A percentile compares a stretch with the other conserved stretches of the same genome.
Evolutionary conservation across 2,113 vertebrate genomes (phyloP).

Genomic region (Eurystomus gularis): DNA sequence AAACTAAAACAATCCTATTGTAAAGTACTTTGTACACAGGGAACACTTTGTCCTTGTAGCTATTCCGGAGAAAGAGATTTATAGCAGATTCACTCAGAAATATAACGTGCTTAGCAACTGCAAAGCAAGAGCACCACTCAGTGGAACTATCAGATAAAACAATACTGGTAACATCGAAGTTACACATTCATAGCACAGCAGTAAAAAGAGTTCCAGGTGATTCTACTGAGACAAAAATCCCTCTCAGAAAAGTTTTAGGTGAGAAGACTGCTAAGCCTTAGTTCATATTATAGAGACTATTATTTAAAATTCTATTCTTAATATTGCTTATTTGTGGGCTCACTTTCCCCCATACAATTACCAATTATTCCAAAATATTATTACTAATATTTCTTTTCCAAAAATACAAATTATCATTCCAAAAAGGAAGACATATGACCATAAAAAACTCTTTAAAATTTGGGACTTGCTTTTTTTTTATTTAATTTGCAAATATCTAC

Average conservation of each 20-base stretch:
- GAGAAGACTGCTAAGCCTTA: background rate
- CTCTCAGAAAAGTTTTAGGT: background rate
- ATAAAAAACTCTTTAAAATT: background rate
- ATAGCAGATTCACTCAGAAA: background rate
- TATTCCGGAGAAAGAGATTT: background rate
- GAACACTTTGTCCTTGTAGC: background rate
- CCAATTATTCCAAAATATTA: background rate
- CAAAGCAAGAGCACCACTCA: slow-evolving; percentile 68
- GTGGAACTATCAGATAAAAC: slow-evolving; percentile 51
- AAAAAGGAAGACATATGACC: background rate
- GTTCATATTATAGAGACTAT: background rate
- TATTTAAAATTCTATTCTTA: background rate
- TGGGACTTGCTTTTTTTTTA: background rate
- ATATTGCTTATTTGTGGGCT: background rate
- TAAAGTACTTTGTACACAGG: background rate
- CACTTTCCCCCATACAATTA: background rate
- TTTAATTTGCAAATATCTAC: background rate
- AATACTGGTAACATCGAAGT: background rate
- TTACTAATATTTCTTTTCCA: background rate
- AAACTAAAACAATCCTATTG: background rate
- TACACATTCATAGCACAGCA: background rate
- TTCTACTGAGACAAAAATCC: background rate
- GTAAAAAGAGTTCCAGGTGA: background rate
- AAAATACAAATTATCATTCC: background rate
- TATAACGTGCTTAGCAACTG: background rate